These are phyloP conservation scores for Eupsittula cactorum DNA, from an alignment of 2,113 vertebrate species.

Conservation along the genomic window DNA sequence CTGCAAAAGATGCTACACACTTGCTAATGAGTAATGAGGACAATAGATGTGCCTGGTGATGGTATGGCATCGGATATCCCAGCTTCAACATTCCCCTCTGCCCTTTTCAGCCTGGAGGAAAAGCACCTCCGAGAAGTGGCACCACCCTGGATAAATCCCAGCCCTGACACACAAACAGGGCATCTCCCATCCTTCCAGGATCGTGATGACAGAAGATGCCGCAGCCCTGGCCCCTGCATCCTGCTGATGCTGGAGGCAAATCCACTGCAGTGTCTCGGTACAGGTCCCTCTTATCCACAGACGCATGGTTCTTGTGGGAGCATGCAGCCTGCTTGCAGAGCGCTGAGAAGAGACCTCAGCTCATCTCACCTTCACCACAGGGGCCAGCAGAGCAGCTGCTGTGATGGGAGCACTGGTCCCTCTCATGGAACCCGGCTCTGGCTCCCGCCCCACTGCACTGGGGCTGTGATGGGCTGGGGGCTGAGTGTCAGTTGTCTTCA, in stretches of 20 bases:
- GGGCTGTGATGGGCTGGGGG: neutral
- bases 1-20: neutral
- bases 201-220: rapidly evolving
- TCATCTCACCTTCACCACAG: neutral
- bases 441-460: neutral
- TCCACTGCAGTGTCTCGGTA: neutral
- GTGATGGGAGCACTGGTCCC: neutral
- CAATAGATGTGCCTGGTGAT: neutral
- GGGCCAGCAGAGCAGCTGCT: neutral
- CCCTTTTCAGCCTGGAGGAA: neutral
- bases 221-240: neutral
- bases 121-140: neutral
- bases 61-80: neutral
- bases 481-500: neutral
- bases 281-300: neutral
- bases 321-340: neutral
- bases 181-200: neutral
- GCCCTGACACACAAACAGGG: rapidly evolving
- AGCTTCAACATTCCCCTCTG: neutral
- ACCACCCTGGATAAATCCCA: neutral
- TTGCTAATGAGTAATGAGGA: neutral
- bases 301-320: rapidly evolving
- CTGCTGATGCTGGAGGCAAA: neutral
- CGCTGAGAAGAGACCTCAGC: neutral
- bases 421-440: rapidly evolving